Conservation (phyloP, 2,113 vertebrate species). For the Ascaphus truei region DNA sequence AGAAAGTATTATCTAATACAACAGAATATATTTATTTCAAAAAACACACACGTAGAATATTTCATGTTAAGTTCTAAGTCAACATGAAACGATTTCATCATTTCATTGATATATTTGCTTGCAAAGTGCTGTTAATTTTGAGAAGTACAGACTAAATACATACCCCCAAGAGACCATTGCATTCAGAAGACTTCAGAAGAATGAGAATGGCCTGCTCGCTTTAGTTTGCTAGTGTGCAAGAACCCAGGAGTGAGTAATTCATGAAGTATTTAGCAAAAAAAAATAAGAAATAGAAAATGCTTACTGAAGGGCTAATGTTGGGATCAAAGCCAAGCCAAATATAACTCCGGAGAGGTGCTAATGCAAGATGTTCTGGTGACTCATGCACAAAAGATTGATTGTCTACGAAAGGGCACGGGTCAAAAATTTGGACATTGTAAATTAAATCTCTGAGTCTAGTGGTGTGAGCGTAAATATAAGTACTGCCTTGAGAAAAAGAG, state of each 20-base stretch:
- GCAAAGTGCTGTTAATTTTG: neutral
- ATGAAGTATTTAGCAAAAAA: neutral
- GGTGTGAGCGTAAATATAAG: too few relatives aligned
- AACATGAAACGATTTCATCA: too few relatives aligned
- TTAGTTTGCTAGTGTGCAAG: neutral
- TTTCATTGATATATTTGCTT: neutral
- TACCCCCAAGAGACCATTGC: neutral
- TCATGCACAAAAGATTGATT: neutral
- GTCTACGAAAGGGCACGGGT: too few relatives aligned
- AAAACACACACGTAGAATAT: too few relatives aligned
- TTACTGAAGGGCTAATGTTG: too few relatives aligned
- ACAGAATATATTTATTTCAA: too few relatives aligned
- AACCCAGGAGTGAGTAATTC: neutral
- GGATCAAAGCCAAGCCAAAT: neutral
- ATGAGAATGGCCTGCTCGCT: neutral
- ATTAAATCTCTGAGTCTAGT: too few relatives aligned
- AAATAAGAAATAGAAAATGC: neutral
- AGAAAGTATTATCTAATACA: too few relatives aligned
- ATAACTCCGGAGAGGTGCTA: neutral
- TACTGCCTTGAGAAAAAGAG: too few relatives aligned
- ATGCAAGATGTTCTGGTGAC: neutral
- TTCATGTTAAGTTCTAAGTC: too few relatives aligned
- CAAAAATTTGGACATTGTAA: too few relatives aligned
- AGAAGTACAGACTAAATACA: neutral
- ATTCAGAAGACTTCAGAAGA: neutral